Evolutionary conservation across 2,888 invertebrate genomes (phyloP).

Genomic region (Eupithecia subumbrata): DNA sequence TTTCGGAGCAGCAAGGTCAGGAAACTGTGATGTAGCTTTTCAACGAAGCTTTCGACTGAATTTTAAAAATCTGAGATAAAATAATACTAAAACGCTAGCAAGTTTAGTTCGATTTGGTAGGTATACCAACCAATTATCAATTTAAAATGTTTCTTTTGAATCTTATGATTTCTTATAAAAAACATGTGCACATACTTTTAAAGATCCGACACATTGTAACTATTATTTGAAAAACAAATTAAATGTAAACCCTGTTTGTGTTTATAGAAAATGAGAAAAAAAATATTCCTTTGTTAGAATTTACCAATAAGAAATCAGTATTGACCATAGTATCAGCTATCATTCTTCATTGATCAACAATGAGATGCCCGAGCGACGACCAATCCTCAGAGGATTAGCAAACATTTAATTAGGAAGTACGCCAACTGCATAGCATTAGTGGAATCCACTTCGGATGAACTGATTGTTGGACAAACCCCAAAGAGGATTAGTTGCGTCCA

Average conservation of each 20-base stretch:
- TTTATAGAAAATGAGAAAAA: no score
- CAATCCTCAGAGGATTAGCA: conserved; percentile 7
- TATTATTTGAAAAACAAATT: no score
- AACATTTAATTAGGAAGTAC: conserved; percentile 15
- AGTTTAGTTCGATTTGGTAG: not conserved
- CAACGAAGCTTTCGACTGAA: not conserved
- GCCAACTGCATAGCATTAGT: conserved; percentile 12
- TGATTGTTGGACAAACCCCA: conserved; percentile 5
- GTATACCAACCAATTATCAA: not conserved
- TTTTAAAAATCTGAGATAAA: not conserved
- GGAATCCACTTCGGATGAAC: conserved; percentile 3
- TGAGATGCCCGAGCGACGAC: not conserved
- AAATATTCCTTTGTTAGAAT: no score
- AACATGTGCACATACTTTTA: no score
- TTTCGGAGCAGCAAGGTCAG: not conserved
- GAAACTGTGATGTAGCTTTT: not conserved
- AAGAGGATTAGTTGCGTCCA: not conserved
- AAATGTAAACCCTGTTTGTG: no score
- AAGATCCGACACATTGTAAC: no score
- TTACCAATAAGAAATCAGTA: not conserved
- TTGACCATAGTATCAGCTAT: not conserved
- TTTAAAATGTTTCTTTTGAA: not conserved
- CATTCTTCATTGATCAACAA: no score
- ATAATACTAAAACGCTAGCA: not conserved
- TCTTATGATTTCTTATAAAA: no score